phyloP scores from a whole-genome alignment of 1,140 invertebrate species.

The Octopus bimaculoides region DNA sequence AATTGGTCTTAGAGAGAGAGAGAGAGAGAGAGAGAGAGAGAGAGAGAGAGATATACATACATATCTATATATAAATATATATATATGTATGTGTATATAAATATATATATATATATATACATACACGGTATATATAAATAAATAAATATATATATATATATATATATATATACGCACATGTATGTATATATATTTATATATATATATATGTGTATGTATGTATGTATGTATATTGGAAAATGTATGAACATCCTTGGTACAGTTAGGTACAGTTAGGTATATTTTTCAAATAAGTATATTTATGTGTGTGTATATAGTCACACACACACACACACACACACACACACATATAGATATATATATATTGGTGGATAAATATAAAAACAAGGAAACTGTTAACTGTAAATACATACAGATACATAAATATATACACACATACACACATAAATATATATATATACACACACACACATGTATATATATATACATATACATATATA shows the following conservation, averaged over 20 bases:
- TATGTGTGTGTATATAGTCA: background rate
- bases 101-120: background rate
- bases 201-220: background rate
- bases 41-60: too few species aligned
- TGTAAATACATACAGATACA: background rate
- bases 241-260: background rate
- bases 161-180: background rate
- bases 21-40: too few species aligned
- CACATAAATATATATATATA: background rate
- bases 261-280: too few species aligned
- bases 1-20: too few species aligned
- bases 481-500: background rate
- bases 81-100: background rate
- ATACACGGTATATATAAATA: background rate
- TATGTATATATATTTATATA: background rate
- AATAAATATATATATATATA: background rate
- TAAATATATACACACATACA: background rate
- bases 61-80: too few species aligned
- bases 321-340: background rate
- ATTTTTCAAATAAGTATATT: background rate
- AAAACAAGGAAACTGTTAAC: too few species aligned
- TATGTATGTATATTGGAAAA: background rate
- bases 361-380: background rate
- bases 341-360: background rate
- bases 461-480: background rate